Base-by-base conservation (phyloP, 2,113 vertebrate species). In the Antennarius striatus region DNA sequence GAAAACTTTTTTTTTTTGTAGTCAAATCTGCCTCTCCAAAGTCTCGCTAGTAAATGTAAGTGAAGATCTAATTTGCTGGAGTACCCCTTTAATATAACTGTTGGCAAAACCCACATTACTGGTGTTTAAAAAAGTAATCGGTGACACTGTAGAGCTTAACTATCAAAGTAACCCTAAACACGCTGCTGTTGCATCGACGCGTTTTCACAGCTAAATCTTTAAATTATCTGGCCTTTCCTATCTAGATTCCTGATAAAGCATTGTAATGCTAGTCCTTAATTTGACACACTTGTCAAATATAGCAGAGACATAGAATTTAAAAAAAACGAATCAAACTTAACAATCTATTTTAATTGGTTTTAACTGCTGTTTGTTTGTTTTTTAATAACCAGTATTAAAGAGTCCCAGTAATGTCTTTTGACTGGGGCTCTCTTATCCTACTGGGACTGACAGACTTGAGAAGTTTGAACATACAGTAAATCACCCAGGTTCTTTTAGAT, bases 141-240 rank as follows among this genome's bases (percentile, higher is more conserved):
- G 4, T 51, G 16, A 52, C 50, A 42, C 29, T 11, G 4, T 13
- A 4, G 6, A 52, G 9, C 10, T 22, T 45, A 11, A 70, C 48
- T 66, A 63, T 76, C 72, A 60, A 55, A 58, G 9, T 1, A 63
- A 43, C 36, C 68, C 43, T 63, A 54, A 61, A 56, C 10, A 42
- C 15, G 14, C 32, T 52, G 28, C 42, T 55, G 6, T 28, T 53
- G 40, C 71, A 16, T 52, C 47, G 6, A 11, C 55, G 59, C 29
- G 14, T 16, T 63, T 68, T 65, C 47, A 73, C 56, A 69, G 79
- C 59, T 77, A 63, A 80, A 78, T 71, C 71, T 68, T 16, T 40
- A 40, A 57, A 22, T 56, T 13, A 58, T 40, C 61, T 28, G 3
- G 56, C 60, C 60, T 75, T 71, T 58, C 60, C 22, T 22, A 22